Evolutionary conservation across 2,888 invertebrate species (phyloP), one percentile per base, ranked within the genome.

Genomic region (Diaprepes abbreviatus): DNA sequence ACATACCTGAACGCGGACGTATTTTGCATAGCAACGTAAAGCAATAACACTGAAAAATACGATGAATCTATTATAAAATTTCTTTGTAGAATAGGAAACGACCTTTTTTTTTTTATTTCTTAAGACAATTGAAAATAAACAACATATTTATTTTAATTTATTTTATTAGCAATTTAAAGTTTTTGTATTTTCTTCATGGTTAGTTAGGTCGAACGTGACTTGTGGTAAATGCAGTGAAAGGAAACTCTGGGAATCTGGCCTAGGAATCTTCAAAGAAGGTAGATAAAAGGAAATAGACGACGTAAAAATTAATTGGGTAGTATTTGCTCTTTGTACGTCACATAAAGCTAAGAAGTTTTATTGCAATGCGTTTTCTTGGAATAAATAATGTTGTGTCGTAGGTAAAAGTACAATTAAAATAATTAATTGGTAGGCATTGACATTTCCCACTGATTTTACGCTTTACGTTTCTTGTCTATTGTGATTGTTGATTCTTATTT

Each of bases 121-220:
- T n/a, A n/a, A 43, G 17, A 58, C 43, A 58, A 58, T 58, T 31
- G 58, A 43, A 43, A 58, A 5, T 57, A 28, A 58, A 58, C 50
- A 36, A 17, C 48, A 43, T 64, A 54, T 64, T 64, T 66, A 66
- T 38, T 66, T 48, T 58, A 66, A 66, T 58, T 58, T 48, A 50
- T 66, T 48, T 66, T 66, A 66, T 66, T 66, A 57, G 57, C 57
- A 48, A 57, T 65, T 52, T 66, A 66, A 66, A 66, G 59, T 66
- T 66, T 59, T 66, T 58, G 59, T 66, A 33, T 66, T 58, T 43
- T 28, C 43, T 57, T 59, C 66, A 66, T 48, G 66, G 66, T 54
- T 66, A 35, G 59, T 66, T 59, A 59, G 35, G 48, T 43, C 12
- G 40, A 38, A 66, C 66, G 66, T 66, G 66, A 66, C 66, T 66